Evolutionary conservation across 2,797 vertebrate species (phyloP).

Genomic region (Myripristis murdjan): DNA sequence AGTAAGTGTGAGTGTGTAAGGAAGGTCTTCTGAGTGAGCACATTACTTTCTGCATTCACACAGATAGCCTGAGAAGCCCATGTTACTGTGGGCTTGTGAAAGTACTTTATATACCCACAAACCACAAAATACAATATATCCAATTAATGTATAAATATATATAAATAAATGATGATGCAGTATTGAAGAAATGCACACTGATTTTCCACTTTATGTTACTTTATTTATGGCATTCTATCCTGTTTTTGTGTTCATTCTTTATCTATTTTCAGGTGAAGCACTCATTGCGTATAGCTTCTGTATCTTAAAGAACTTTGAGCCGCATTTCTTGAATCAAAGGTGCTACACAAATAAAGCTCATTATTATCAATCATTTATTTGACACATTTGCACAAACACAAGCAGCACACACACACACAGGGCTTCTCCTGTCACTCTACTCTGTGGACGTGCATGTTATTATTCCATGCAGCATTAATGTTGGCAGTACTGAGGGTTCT

Average conservation of each 20-base stretch:
- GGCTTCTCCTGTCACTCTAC: constrained; percentile 47
- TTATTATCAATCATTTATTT: too few species aligned
- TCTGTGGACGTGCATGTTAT: constrained; percentile 68
- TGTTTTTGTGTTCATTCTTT: too few species aligned
- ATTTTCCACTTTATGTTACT: too few species aligned
- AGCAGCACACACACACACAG: constrained; percentile 5
- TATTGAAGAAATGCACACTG: too few species aligned
- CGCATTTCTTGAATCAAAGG: too few species aligned
- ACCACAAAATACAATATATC: constrained; percentile 28
- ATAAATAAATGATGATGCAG: too few species aligned
- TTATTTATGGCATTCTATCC: too few species aligned
- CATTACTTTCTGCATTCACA: neutral
- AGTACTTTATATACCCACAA: constrained; percentile 24
- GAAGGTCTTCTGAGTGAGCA: neutral
- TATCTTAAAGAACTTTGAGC: too few species aligned
- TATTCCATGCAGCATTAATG: constrained; percentile 72
- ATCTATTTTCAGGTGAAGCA: too few species aligned
- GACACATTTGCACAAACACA: constrained; percentile 2
- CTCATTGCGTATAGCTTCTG: too few species aligned
- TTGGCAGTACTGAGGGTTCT: constrained; percentile 57
- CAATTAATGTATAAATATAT: constrained; percentile 5
- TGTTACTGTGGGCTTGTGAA: neutral
- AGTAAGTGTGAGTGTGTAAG: constrained; percentile 28
- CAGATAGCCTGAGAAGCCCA: constrained; percentile 8
- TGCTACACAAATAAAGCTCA: too few species aligned